A percentile compares a stretch with the other conserved stretches of the same genome.
Evolutionary conservation across 2,888 invertebrate species (phyloP).

Genomic region (Tetragonula carbonaria): DNA sequence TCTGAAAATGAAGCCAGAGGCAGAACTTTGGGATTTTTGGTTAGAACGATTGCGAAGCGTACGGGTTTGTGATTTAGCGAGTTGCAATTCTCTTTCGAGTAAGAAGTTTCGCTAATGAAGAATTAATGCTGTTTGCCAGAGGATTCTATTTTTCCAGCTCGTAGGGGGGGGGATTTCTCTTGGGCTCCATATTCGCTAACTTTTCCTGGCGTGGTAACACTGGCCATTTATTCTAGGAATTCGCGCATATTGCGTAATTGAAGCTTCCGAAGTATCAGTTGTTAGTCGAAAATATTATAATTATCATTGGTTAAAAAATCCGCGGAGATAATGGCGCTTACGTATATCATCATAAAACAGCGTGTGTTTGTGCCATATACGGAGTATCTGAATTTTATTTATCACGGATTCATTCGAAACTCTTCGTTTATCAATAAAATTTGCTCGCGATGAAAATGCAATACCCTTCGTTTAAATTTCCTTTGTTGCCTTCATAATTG

Average conservation of each 20-base stretch:
- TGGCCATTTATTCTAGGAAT: neutral
- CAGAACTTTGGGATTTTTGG: neutral
- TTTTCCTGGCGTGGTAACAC: neutral
- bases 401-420: neutral
- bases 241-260: neutral
- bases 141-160: slow-evolving; percentile 11
- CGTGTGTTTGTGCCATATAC: too few relatives aligned
- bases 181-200: neutral
- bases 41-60: neutral
- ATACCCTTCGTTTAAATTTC: neutral
- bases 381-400: neutral
- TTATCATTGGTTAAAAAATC: neutral
- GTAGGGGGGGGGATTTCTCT: neutral
- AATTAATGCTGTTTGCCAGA: slow-evolving; percentile 14
- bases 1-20: neutral
- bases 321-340: neutral
- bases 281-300: neutral
- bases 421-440: neutral
- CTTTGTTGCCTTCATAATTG: neutral
- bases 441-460: neutral
- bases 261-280: neutral
- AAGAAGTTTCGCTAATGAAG: slow-evolving; percentile 8
- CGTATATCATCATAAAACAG: too few relatives aligned
- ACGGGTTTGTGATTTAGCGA: neutral
- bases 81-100: neutral